Percentiles rank a stretch among this genome's conserved stretches.
Conservation (phyloP, 2,888 invertebrate species). For the Choristoneura rosaceana region DNA sequence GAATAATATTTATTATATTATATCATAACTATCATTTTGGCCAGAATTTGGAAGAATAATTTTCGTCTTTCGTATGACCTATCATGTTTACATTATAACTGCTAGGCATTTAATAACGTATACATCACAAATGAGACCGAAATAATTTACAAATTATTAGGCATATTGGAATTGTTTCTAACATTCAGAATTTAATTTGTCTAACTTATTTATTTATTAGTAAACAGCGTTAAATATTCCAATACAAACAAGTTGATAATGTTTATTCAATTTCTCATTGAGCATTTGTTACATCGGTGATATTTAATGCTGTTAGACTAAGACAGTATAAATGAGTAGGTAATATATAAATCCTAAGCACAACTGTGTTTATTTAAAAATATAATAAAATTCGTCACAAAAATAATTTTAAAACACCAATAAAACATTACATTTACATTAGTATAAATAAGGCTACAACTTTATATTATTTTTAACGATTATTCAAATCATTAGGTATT, state of each 20-base stretch:
- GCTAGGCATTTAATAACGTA: slow-evolving; percentile 17
- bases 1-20: slow-evolving; percentile 78
- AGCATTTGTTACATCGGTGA: not conserved
- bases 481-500: slow-evolving; percentile 20
- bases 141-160: slow-evolving; percentile 1
- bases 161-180: slow-evolving; percentile 1
- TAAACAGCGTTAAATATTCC: slow-evolving; percentile 4
- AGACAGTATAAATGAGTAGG: slow-evolving; percentile 14
- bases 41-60: slow-evolving; percentile 81
- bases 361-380: slow-evolving; percentile 28
- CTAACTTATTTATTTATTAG: slow-evolving; percentile 1
- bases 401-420: slow-evolving; percentile 31
- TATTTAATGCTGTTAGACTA: not conserved
- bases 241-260: too few relatives aligned
- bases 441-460: slow-evolving; percentile 34
- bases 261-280: too few relatives aligned
- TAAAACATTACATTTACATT: slow-evolving; percentile 18
- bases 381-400: slow-evolving; percentile 28
- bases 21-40: slow-evolving; percentile 78
- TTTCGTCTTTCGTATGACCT: slow-evolving; percentile 63
- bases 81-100: slow-evolving; percentile 51
- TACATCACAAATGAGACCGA: not conserved
- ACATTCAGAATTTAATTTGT: slow-evolving; percentile 21
- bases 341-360: slow-evolving; percentile 16
- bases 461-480: slow-evolving; percentile 16